Percentiles rank a stretch among this genome's conserved stretches.
These are phyloP conservation scores for Sarcophaga subvicina DNA, from an alignment of 2,888 invertebrate genomes.

Conservation along the genomic window DNA sequence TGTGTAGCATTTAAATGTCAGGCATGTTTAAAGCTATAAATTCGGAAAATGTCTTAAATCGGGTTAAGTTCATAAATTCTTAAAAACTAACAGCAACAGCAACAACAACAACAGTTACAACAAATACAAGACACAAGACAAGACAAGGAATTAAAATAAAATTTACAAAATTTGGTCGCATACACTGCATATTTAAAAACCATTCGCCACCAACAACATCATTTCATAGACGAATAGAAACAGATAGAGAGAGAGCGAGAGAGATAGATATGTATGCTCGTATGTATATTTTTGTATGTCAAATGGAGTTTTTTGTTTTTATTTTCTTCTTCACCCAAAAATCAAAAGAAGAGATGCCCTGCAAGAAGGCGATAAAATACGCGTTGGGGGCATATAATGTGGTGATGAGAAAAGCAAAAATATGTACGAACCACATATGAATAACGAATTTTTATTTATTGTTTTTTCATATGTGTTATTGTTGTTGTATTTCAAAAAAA, in stretches of 20 bases:
- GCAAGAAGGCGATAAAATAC: conserved; percentile 39
- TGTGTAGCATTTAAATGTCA: conserved; percentile 62
- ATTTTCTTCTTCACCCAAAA: too few species aligned
- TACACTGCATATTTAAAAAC: not conserved
- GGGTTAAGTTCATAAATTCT: conserved; percentile 66
- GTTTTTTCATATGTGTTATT: not conserved
- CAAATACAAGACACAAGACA: not conserved
- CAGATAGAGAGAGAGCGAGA: not conserved
- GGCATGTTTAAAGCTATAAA: conserved; percentile 58
- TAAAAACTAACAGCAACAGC: not conserved
- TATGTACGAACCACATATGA: not conserved
- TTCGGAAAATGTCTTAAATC: conserved; percentile 61
- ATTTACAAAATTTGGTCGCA: not conserved
- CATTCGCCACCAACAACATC: not conserved
- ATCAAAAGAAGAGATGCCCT: conserved; percentile 19
- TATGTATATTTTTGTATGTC: too few species aligned
- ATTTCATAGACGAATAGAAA: conserved; percentile 5
- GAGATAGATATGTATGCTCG: too few species aligned
- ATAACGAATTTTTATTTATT: conserved; percentile 6
- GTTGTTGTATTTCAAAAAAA: too few species aligned
- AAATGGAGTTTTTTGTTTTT: not conserved
- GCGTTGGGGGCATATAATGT: not conserved
- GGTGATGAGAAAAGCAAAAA: too few species aligned
- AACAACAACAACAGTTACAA: conserved; percentile 16
- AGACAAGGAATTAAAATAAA: not conserved